phyloP scores from a whole-genome alignment of 2,797 vertebrate genomes.

The Australoheros facetus region DNA sequence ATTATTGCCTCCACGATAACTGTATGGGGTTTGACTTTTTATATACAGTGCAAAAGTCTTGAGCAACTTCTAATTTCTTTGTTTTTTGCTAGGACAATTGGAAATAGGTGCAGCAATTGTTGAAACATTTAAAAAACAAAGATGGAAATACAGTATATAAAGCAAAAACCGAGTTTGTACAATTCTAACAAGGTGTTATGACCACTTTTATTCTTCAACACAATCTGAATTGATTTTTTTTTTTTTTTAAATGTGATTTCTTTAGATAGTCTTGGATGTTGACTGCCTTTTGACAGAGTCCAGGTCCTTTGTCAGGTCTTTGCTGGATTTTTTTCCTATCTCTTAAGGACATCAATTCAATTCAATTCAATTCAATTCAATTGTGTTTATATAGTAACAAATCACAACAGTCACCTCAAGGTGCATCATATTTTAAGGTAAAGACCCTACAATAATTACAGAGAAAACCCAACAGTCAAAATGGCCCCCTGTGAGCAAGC shows the following conservation, averaged over 20 bases:
- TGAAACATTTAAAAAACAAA: neutral
- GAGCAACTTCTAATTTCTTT: neutral
- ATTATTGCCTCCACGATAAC: neutral
- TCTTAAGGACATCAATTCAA: too few species aligned
- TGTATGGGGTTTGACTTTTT: neutral
- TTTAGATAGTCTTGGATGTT: neutral
- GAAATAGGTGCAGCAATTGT: neutral
- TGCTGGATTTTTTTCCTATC: too few species aligned
- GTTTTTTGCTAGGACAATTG: neutral
- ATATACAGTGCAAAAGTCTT: neutral
- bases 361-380: too few species aligned
- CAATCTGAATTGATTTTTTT: neutral
- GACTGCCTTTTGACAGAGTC: too few species aligned
- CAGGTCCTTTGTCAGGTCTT: too few species aligned
- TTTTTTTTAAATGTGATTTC: too few species aligned
- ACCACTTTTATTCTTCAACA: neutral
- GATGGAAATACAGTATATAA: neutral
- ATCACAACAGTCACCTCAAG: too few species aligned
- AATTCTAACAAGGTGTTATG: neutral
- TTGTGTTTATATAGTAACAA: too few species aligned
- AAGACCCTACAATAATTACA: too few species aligned
- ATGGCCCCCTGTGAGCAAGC: too few species aligned
- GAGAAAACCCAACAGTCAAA: too few species aligned
- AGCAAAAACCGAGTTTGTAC: neutral
- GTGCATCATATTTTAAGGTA: too few species aligned